Base-by-base conservation (phyloP, 2,113 vertebrate genomes). In the Leucosticte australis region DNA sequence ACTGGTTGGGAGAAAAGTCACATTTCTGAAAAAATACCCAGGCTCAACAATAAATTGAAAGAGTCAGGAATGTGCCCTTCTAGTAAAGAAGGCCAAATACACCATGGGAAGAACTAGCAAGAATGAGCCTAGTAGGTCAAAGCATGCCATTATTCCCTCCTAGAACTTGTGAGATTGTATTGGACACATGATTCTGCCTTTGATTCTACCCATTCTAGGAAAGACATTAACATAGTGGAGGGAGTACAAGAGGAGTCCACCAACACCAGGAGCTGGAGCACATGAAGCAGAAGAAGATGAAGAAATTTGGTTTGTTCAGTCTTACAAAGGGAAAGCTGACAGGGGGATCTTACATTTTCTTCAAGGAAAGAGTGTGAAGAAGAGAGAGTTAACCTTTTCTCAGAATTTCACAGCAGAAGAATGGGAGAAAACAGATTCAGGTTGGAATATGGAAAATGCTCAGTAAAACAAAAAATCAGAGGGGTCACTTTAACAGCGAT, bases 171-270 rank as follows among this genome's bases (percentile, higher is more conserved):
- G 39, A 85, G 39, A 65, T 42, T 60, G 16, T 10, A 9, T 14
- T 62, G 56, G 18, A 62, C 9, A 62, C 33, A 31, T 31, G 20
- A 64, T 19, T 60, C 42, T 88, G 15, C 13, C 24, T 52, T 65
- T 70, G 31, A 13, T 52, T 20, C 53, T 57, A 7, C 19, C 6
- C 5, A 11, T 60, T 15, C 17, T 19, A 49, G 55, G 37, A 52
- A 39, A 90, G 16, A 30, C 7, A 11, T 41, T 15, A 11, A 5
- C 15, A 50, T 27, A 30, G 7, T 24, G 10, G 31, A 33, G 12
- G 1, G 5, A 81, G 14, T 46, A 19, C 1, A 2, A 15, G 12
- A 42, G 20, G 11, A 83, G 6, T 20, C 6, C 8, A 42, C 6
- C 9, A 65, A 28, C 18, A 47, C 33, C 30, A 62, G 30, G 27